Evolutionary conservation across 2,113 vertebrate genomes (phyloP).

Genomic region (Vulpes ferrilata): DNA sequence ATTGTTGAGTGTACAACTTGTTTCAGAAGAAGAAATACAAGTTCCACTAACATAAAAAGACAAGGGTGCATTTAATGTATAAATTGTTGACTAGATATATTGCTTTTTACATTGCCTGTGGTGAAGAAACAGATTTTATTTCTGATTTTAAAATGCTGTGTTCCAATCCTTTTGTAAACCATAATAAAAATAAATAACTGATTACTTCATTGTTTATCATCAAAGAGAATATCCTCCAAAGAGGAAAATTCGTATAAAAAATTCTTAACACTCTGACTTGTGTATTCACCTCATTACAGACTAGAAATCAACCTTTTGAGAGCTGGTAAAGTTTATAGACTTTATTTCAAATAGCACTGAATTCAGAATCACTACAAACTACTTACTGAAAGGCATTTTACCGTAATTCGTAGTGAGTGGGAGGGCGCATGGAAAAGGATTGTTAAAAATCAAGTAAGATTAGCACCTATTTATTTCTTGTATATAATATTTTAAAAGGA

Average conservation of each 20-base stretch:
- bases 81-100: background rate
- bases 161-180: background rate
- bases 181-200: background rate
- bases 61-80: background rate
- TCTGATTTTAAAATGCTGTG: background rate
- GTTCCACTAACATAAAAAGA: background rate
- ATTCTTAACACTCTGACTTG: background rate
- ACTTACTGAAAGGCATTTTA: background rate
- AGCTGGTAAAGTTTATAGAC: background rate
- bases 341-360: background rate
- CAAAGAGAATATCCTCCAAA: background rate
- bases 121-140: background rate
- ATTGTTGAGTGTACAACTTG: background rate
- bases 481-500: background rate
- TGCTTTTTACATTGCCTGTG: background rate
- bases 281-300: background rate
- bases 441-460: background rate
- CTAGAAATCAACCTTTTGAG: background rate
- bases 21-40: background rate
- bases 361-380: background rate
- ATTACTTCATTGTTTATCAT: background rate
- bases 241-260: background rate
- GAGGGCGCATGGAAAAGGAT: background rate
- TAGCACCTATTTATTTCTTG: background rate
- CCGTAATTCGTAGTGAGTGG: background rate